Conservation (phyloP, 2,888 invertebrate species). For the Eupithecia subumbrata region DNA sequence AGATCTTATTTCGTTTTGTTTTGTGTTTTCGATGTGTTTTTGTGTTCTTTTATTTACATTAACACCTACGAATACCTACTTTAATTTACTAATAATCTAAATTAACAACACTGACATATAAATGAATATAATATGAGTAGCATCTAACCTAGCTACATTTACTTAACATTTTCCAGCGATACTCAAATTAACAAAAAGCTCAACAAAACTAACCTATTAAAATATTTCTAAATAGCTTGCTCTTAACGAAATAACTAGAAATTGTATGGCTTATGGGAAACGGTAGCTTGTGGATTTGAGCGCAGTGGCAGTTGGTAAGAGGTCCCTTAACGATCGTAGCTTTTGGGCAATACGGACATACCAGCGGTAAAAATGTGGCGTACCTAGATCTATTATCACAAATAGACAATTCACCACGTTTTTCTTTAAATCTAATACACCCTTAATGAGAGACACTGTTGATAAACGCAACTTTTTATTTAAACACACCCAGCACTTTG, state of each 20-base stretch:
- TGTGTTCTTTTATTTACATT: slow-evolving; percentile 28
- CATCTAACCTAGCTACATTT: slow-evolving; percentile 18
- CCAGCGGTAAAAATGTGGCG: slow-evolving; percentile 49
- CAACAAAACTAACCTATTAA: slow-evolving; percentile 1
- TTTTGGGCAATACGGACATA: slow-evolving; percentile 72
- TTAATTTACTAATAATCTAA: slow-evolving; percentile 15
- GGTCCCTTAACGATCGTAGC: slow-evolving; percentile 59
- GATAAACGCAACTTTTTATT: slow-evolving; percentile 25
- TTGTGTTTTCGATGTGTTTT: slow-evolving; percentile 36
- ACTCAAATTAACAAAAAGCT: slow-evolving; percentile 14
- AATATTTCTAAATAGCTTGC: not conserved
- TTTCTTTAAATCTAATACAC: slow-evolving; percentile 25
- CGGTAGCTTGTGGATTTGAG: slow-evolving; percentile 33
- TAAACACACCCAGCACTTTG: slow-evolving; percentile 39
- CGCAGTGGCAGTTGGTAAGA: slow-evolving; percentile 69
- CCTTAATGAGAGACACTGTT: slow-evolving; percentile 18
- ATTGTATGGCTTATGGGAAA: slow-evolving; percentile 50
- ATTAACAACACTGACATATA: slow-evolving; percentile 14
- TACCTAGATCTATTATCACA: not conserved
- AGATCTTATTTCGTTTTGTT: slow-evolving; percentile 43
- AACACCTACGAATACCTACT: slow-evolving; percentile 18
- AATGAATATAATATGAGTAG: slow-evolving; percentile 9
- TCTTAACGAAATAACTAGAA: not conserved
- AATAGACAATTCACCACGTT: slow-evolving; percentile 21
- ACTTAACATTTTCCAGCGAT: slow-evolving; percentile 5